phyloP scores from a whole-genome alignment of 2,888 invertebrate genomes.

The Machimus rusticus region DNA sequence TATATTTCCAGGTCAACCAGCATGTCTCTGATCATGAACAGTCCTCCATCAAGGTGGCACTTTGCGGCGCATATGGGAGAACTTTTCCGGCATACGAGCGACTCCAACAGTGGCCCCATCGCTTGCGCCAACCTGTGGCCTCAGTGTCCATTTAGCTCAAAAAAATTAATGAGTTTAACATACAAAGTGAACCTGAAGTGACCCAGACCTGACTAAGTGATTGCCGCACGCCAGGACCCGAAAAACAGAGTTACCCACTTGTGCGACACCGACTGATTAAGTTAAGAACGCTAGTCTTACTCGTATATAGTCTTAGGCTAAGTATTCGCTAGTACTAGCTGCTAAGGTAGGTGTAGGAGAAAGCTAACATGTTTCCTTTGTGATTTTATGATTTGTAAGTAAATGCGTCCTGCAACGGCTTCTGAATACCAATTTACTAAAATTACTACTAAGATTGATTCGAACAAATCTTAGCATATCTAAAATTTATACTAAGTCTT shows the following conservation, averaged over 20 bases:
- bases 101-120: slow-evolving; percentile 59
- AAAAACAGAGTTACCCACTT: background rate
- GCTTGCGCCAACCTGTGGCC: slow-evolving; percentile 63
- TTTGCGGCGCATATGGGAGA: slow-evolving; percentile 64
- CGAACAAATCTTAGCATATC: background rate
- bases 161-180: slow-evolving; percentile 61
- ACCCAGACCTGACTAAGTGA: background rate
- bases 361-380: background rate
- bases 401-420: background rate
- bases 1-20: slow-evolving; percentile 58
- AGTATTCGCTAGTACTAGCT: background rate
- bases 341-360: background rate
- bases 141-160: slow-evolving; percentile 62
- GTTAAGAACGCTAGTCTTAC: slow-evolving; percentile 28
- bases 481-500: background rate
- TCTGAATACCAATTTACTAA: background rate
- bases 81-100: slow-evolving; percentile 59
- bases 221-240: background rate
- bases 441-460: background rate
- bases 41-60: slow-evolving; percentile 62
- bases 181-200: slow-evolving; percentile 56
- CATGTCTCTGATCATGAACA: slow-evolving; percentile 62
- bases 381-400: background rate
- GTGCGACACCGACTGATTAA: slow-evolving; percentile 35
- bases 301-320: background rate